Base-by-base conservation (phyloP, 2,888 invertebrate genomes). In the Catocala nupta region DNA sequence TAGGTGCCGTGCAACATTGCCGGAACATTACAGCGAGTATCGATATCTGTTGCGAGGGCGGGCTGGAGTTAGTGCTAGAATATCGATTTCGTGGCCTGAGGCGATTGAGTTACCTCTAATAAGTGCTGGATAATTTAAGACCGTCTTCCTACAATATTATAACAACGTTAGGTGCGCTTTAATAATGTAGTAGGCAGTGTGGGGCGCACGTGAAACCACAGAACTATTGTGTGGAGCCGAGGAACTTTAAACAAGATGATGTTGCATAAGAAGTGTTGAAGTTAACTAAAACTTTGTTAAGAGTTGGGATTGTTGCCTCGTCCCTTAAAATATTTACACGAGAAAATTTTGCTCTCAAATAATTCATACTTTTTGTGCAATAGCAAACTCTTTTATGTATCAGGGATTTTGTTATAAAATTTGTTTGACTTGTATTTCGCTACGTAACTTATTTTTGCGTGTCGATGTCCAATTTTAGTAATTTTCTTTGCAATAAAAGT, bases 111-210 rank as follows among this genome's bases (percentile, higher is more conserved):
- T 88, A 84, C 86, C 80, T 80, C 78, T 82, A 82, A 81, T 85
- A 85, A 86, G 83, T 81, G 78, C 76, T 85, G 84, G 84, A 88
- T 90, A 88, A 87, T 86, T 89, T 87, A 83, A 84, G 81, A 81
- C 75, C 78, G 81, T 81, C 85, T 86, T 82, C 81, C 79, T 78
- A 69, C 63, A 51, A 57, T 49, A 55, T 60, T 60, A 57, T 73
- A 62, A 66, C 65, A 71, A 73, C 64, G 59, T 69, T 68, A 54
- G 58, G 64, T 67, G 60, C 54, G 50, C 55, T 68, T 59, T 34
- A 56, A 63, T 64, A 52, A 61, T 68, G 51, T 58, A 66, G 63
- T 53, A 42, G 13, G 39, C 47, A 51, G 49, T 53, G 7, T 36
- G 36, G 8, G 36, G 36, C 16, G 25, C 36, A 39, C 36, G 6